Base-by-base conservation (phyloP, 2,888 invertebrate genomes). In the Venusia cambrica region DNA sequence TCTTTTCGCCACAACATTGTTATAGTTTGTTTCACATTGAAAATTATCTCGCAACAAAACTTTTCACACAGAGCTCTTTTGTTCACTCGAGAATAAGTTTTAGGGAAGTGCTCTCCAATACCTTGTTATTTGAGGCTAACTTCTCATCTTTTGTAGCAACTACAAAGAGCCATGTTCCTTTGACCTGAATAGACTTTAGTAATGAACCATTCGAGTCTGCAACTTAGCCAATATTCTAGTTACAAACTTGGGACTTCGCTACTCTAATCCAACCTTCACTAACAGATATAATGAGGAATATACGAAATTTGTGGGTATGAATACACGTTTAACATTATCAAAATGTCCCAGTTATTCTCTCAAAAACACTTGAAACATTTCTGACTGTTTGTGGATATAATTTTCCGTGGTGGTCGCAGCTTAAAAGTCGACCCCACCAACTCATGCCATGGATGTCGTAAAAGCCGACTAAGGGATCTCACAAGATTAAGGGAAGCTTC, bases 171-270 rank as follows among this genome's bases (percentile, higher is more conserved):
- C 4, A 13, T 24, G 22, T 35, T 37, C 27, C 15, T 31, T 42
- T 34, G 42, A 38, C 30, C 37, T 38, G 26, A 21, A 35, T 12
- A 26, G 15, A 22, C 42, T 37, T 42, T 19, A 26, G 32, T 40
- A 40, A 40, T 40, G 31, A 40, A 36, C 40, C 40, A 24, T 31
- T 28, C 17, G 22, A 35, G 32, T 24, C 25, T 24, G 19, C 22
- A 47, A 48, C 48, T 45, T 35, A 43, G 27, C 45, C 38, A 40
- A 40, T 47, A 47, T 47, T 47, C 47, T 47, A 47, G 44, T 48
- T 50, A 21, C 35, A 28, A 50, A 43, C 37, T 50, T 38, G 9
- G 34, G 8, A 30, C 44, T 13, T 22, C 19, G 30, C 30, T 15
- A 32, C 28, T n/a, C n/a, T 35, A 34, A 38, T 20, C 17, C 21